A percentile compares a stretch with the other conserved stretches of the same genome.
Conservation (phyloP, 2,113 vertebrate genomes). For the Cisticola juncidis region DNA sequence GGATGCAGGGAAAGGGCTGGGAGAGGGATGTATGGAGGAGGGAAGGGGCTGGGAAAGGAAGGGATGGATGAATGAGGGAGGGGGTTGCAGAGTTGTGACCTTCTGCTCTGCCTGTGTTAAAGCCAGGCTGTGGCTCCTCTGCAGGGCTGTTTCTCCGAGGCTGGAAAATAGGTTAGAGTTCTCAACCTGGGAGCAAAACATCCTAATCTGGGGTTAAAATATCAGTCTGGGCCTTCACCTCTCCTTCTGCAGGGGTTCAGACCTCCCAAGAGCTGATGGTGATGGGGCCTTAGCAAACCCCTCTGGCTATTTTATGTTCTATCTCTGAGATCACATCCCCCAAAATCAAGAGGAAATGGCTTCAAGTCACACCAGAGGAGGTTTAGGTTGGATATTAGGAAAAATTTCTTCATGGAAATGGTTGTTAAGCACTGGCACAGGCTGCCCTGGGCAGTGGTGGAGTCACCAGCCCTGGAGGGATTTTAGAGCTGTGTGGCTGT, state of each 20-base stretch:
- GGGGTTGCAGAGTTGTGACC: too few relatives aligned
- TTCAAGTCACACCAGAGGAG: not conserved
- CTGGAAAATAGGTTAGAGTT: not conserved
- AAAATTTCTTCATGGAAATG: not conserved
- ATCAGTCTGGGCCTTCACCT: not conserved
- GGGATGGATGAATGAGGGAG: not conserved
- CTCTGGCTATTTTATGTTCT: not conserved
- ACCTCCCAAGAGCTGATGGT: not conserved
- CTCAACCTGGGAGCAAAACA: not conserved
- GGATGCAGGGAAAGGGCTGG: not conserved
- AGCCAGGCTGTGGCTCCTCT: not conserved
- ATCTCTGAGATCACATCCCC: not conserved
- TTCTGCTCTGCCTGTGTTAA: rapidly evolving
- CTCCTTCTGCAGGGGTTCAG: rapidly evolving
- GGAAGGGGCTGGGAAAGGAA: not conserved
- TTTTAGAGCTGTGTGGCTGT: not conserved
- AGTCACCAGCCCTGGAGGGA: not conserved
- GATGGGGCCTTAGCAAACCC: rapidly evolving
- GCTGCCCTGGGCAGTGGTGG: not conserved
- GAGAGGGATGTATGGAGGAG: not conserved
- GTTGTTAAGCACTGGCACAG: not conserved
- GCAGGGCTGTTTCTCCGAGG: rapidly evolving
- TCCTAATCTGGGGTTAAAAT: not conserved
- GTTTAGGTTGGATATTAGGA: not conserved
- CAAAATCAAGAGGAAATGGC: not conserved